phyloP scores from a whole-genome alignment of 2,113 vertebrate genomes.

The Bagarius yarrelli region DNA sequence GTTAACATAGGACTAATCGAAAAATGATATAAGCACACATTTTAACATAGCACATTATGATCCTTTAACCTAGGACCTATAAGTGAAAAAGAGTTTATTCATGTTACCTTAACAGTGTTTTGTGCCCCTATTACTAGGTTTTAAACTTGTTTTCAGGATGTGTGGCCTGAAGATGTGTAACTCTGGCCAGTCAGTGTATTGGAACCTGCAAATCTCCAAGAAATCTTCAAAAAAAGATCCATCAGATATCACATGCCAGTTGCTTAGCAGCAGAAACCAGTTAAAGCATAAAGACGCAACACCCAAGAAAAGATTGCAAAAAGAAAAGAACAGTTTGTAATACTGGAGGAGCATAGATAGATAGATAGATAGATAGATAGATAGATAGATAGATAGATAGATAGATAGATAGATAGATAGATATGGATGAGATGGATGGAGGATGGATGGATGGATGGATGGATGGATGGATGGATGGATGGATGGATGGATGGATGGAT shows the following conservation, averaged over 20 bases:
- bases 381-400: conserved; percentile 8
- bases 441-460: neutral
- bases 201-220: conserved; percentile 28
- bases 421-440: neutral
- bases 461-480: neutral
- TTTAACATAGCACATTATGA: too few relatives aligned
- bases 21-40: too few relatives aligned
- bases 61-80: too few relatives aligned
- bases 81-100: neutral
- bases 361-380: neutral
- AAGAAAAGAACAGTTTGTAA: neutral
- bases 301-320: neutral
- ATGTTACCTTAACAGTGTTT: neutral
- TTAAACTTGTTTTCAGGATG: neutral
- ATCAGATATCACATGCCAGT: conserved; percentile 32
- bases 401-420: neutral
- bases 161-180: neutral
- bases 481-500: conserved; percentile 4
- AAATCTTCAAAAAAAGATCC: conserved; percentile 19
- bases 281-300: neutral
- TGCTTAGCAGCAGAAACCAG: conserved; percentile 28
- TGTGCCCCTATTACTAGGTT: too few relatives aligned
- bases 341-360: neutral
- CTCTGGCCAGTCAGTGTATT: conserved; percentile 1
- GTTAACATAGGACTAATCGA: too few relatives aligned